Evolutionary conservation across 2,797 vertebrate genomes (phyloP).

Genomic region (Limosa lapponica): DNA sequence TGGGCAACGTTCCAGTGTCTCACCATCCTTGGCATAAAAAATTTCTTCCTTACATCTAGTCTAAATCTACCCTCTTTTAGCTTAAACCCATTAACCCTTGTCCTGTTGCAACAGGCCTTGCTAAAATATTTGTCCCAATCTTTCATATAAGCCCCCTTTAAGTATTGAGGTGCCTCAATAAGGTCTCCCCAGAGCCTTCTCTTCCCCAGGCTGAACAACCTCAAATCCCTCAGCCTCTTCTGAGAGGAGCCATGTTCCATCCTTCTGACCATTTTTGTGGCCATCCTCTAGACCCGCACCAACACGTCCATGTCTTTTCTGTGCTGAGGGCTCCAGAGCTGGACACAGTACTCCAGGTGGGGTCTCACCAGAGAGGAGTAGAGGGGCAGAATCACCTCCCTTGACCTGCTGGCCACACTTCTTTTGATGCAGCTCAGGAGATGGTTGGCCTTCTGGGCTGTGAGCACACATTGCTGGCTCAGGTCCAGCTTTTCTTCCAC

Average conservation of each 20-base stretch:
- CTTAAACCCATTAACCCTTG: not conserved
- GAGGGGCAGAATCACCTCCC: not conserved
- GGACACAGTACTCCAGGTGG: not conserved
- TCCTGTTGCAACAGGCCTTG: accelerated
- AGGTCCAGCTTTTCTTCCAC: not conserved
- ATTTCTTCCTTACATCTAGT: not conserved
- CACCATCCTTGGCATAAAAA: not conserved
- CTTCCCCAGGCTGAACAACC: not conserved
- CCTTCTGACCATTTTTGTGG: not conserved
- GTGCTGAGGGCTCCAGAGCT: not conserved
- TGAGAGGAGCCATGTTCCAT: not conserved
- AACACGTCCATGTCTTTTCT: not conserved
- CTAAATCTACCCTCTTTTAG: not conserved
- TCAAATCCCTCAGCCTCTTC: not conserved
- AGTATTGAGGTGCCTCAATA: accelerated
- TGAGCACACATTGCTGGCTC: not conserved
- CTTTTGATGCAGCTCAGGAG: not conserved
- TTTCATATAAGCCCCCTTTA: not conserved
- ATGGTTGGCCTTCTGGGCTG: not conserved
- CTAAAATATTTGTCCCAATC: not conserved
- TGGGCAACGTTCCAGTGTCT: not conserved
- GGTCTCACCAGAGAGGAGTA: not conserved
- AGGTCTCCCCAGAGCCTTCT: not conserved
- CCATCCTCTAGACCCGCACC: not conserved
- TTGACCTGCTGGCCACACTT: not conserved